These are phyloP conservation scores for Endotricha flammealis DNA, from an alignment of 2,888 invertebrate species.

Conservation along the genomic window DNA sequence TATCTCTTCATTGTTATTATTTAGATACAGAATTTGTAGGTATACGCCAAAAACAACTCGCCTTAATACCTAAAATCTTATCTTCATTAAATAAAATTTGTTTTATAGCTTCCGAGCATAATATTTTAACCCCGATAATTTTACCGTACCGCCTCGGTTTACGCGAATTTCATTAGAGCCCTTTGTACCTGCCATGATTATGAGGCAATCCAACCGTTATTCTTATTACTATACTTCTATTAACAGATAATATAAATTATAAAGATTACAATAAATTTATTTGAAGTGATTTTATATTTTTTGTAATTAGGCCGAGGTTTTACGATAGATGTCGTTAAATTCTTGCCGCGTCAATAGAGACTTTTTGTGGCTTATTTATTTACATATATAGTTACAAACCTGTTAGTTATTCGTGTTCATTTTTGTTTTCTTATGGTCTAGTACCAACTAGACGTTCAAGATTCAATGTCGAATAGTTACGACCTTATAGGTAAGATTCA, in stretches of 20 bases:
- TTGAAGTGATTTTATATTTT: slow-evolving; percentile 1
- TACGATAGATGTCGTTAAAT: no score
- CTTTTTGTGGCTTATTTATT: no score
- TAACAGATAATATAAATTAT: slow-evolving; percentile 8
- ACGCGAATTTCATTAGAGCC: slow-evolving; percentile 48
- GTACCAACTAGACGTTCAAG: no score
- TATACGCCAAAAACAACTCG: slow-evolving; percentile 41
- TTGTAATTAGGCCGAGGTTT: slow-evolving; percentile 1
- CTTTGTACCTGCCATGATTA: slow-evolving; percentile 13
- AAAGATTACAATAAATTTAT: background rate
- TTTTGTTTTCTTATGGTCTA: no score
- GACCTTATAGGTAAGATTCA: no score
- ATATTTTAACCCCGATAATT: slow-evolving; percentile 63
- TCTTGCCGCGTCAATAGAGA: no score
- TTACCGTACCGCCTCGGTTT: slow-evolving; percentile 50
- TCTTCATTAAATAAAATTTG: slow-evolving; percentile 62
- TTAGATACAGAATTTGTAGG: no score
- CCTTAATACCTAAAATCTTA: slow-evolving; percentile 50
- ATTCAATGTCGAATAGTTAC: no score
- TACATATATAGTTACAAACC: no score
- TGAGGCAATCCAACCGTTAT: slow-evolving; percentile 6
- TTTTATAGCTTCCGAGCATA: slow-evolving; percentile 65
- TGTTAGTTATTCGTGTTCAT: no score
- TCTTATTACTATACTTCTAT: slow-evolving; percentile 6
- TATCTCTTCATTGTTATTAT: no score